These are phyloP conservation scores for Columba livia DNA, from an alignment of 2,113 vertebrate genomes.

Conservation along the genomic window DNA sequence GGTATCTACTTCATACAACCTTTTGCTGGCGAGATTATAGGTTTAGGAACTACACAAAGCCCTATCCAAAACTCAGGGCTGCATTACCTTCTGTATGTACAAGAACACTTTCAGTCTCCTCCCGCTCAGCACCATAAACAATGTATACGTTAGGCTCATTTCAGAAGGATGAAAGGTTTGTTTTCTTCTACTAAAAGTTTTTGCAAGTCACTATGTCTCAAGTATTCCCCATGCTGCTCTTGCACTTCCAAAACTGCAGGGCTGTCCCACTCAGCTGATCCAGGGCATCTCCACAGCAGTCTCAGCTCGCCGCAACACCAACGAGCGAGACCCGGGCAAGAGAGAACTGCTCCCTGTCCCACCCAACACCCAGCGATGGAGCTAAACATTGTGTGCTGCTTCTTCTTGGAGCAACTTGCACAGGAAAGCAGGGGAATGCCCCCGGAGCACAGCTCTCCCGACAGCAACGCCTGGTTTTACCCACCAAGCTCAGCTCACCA, in stretches of 20 bases:
- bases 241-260: not conserved
- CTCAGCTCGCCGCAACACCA: not conserved
- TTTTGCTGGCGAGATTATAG: not conserved
- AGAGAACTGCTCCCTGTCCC: not conserved
- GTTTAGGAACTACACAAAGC: not conserved
- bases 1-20: not conserved
- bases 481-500: not conserved
- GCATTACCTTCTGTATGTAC: fast-evolving
- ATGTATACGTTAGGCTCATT: not conserved
- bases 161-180: not conserved
- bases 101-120: not conserved
- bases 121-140: not conserved
- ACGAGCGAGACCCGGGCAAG: not conserved
- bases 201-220: not conserved
- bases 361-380: not conserved
- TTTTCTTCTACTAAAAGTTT: not conserved
- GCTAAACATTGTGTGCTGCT: not conserved
- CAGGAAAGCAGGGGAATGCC: not conserved
- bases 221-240: not conserved
- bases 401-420: not conserved
- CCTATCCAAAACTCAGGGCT: not conserved
- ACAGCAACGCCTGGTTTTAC: not conserved
- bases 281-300: not conserved
- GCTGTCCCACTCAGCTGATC: not conserved
- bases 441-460: not conserved